Conservation (phyloP, 2,888 invertebrate species). For the Eupithecia subumbrata region DNA sequence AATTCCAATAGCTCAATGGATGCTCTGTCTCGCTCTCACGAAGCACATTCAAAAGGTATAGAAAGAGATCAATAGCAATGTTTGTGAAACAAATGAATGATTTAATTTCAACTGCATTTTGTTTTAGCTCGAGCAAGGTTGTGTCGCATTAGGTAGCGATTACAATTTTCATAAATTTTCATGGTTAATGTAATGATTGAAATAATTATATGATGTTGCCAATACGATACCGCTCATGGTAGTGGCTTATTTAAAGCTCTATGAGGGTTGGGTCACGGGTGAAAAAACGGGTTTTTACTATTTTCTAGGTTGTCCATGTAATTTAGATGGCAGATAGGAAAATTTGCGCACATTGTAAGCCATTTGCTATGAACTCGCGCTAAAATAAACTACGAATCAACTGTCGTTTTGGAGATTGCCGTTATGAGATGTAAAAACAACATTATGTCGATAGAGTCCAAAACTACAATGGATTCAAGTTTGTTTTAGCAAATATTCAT, state of each 20-base stretch:
- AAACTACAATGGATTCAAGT: too few species aligned
- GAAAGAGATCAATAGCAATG: conserved; percentile 1
- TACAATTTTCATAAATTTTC: neutral
- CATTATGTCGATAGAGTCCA: too few species aligned
- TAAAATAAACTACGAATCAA: too few species aligned
- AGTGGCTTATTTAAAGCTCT: neutral
- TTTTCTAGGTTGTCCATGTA: too few species aligned
- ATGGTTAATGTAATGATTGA: neutral
- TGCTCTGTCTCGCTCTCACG: conserved; percentile 13
- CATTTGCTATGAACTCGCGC: too few species aligned
- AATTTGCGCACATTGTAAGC: too few species aligned
- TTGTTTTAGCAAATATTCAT: too few species aligned
- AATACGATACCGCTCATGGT: neutral
- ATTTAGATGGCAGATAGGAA: too few species aligned
- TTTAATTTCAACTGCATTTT: neutral
- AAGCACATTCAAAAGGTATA: neutral
- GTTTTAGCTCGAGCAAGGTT: conserved; percentile 1
- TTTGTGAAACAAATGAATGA: conserved; percentile 1
- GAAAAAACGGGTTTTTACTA: too few species aligned
- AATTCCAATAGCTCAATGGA: conserved; percentile 19
- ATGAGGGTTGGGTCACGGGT: too few species aligned
- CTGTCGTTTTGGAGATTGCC: too few species aligned
- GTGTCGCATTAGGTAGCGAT: conserved; percentile 4
- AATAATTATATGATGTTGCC: neutral
- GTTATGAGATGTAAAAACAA: too few species aligned